Percentiles rank a stretch among this genome's conserved stretches.
phyloP scores from a whole-genome alignment of 1,140 invertebrate species.

The Achatina immaculata region DNA sequence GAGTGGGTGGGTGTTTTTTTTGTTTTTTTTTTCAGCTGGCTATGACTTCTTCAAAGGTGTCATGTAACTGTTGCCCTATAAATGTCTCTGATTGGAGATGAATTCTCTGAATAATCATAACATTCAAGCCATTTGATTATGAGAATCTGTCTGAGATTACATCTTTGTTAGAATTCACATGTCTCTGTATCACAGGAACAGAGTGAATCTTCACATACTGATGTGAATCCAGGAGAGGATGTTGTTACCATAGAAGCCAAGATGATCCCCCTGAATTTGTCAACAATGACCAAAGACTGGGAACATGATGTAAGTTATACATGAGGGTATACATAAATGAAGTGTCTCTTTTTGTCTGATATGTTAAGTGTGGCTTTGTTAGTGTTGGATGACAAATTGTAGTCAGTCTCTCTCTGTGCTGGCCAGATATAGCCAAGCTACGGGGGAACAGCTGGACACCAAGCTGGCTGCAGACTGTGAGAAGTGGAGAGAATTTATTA shows the following conservation, averaged over 20 bases:
- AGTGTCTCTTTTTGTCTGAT: not conserved
- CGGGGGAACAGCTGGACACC: not conserved
- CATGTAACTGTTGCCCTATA: not conserved
- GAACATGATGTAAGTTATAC: constrained; percentile 27
- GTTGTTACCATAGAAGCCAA: constrained; percentile 1
- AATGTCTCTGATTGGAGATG: not conserved
- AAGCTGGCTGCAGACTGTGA: not conserved
- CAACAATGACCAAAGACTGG: constrained; percentile 32
- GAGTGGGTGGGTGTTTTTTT: too few species aligned
- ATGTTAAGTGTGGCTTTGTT: not conserved
- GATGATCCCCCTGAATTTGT: constrained; percentile 6
- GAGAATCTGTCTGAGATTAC: not conserved
- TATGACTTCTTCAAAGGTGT: not conserved
- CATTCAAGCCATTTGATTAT: not conserved
- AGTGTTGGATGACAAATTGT: not conserved
- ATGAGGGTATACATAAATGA: not conserved
- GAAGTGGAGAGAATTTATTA: too few species aligned
- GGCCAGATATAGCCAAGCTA: too few species aligned
- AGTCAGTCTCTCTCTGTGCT: too few species aligned
- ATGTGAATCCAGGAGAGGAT: not conserved
- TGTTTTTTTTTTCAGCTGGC: too few species aligned
- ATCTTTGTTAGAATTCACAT: not conserved
- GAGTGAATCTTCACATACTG: not conserved
- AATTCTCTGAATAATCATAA: not conserved
- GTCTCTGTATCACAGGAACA: not conserved